Evolutionary conservation across 2,888 invertebrate species (phyloP), one percentile per base, ranked within the genome.

Genomic region (Strigamia maritima): DNA sequence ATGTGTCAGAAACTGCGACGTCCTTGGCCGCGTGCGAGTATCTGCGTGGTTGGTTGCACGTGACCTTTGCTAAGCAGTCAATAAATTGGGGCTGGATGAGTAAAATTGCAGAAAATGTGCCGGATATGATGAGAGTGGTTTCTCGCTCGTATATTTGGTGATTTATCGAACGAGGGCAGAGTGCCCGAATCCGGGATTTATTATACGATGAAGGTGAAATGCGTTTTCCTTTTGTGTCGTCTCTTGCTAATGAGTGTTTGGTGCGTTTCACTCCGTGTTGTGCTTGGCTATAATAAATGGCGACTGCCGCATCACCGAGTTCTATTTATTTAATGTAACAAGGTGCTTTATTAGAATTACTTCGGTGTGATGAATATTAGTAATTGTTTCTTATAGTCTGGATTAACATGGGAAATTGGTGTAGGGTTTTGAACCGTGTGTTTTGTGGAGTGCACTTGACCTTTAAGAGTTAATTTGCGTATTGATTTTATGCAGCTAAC

Each of bases 51-150:
- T 10, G 22, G 24, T n/a, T 60, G 44, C 60, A 19, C 28, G 26
- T 65, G 65, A 65, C 65, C 65, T 65, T 65, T 65, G 65, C 65
- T 65, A 65, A 65, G 65, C 65, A 65, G 65, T 65, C 65, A 16
- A 65, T 65, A 65, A 65, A 65, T 65, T 65, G 65, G 12, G 49
- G 28, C 65, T 24, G 65, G 65, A 65, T 28, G 65, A 65, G 65
- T 65, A 26, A 65, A 65, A 65, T 65, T 65, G 65, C 26, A 26
- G 65, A 65, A 65, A 65, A 65, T 65, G 12, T 26, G 65, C 26
- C 65, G 65, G 65, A 26, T 65, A 24, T 65, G 65, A 65, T 65
- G 65, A 65, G 65, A 65, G 65, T 65, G 65, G 65, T 24, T 65
- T 24, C 65, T 24, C 65, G 65, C 65, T 24, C 65, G 49, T 49